These are phyloP conservation scores for Dicrostonyx torquatus DNA, from an alignment of 2,797 vertebrate genomes.

Conservation along the genomic window DNA sequence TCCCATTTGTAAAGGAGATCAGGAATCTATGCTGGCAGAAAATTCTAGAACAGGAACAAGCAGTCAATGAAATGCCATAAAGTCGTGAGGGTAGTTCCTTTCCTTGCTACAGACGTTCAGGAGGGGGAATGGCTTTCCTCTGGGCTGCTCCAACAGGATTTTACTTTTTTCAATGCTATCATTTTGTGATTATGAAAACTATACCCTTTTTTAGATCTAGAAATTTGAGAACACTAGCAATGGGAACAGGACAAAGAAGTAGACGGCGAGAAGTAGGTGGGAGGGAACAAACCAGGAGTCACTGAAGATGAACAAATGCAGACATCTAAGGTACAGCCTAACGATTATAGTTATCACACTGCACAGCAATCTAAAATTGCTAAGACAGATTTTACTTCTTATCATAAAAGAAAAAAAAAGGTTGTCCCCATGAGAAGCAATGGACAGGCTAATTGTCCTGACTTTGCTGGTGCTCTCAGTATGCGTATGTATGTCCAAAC, in stretches of 20 bases:
- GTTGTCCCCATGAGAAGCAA: neutral
- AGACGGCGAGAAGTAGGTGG: neutral
- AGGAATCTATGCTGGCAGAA: neutral
- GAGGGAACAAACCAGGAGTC: neutral
- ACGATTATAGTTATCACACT: neutral
- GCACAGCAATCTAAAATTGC: neutral
- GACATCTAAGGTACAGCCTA: neutral
- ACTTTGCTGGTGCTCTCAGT: neutral
- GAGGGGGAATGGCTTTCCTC: neutral
- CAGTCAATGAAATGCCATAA: slow-evolving; percentile 9
- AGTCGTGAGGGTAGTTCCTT: neutral
- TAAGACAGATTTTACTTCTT: neutral
- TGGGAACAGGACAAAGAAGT: neutral
- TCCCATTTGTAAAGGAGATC: slow-evolving; percentile 7
- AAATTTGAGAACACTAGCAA: neutral
- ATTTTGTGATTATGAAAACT: slow-evolving; percentile 17
- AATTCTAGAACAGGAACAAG: slow-evolving; percentile 9
- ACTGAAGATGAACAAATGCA: neutral
- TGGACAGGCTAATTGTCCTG: neutral
- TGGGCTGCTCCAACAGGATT: neutral
- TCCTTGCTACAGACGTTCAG: neutral
- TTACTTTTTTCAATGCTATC: neutral
- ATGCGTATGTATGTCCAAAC: neutral
- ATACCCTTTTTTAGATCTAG: neutral
- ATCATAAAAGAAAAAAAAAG: neutral